Conservation (phyloP, 2,888 invertebrate genomes). For the Galeruca laticollis region DNA sequence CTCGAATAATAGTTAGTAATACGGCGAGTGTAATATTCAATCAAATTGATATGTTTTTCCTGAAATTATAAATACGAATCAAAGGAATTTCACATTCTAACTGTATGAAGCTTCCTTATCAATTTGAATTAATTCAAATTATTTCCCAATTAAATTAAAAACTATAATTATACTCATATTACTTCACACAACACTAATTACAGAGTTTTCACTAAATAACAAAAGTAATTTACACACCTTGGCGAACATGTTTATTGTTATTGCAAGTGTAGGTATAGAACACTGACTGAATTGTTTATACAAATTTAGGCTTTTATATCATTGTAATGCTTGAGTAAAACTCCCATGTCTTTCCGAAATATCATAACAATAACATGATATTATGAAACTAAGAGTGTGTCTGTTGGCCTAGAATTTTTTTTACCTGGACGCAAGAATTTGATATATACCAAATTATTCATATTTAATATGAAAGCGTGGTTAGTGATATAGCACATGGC, state of each 20-base stretch:
- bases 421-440: conserved; percentile 32
- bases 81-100: too few relatives aligned
- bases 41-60: too few relatives aligned
- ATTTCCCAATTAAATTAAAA: too few relatives aligned
- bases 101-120: too few relatives aligned
- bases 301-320: conserved; percentile 45
- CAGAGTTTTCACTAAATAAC: not conserved
- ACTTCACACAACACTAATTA: conserved; percentile 6
- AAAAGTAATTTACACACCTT: conserved; percentile 39
- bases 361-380: conserved; percentile 40
- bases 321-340: conserved; percentile 42
- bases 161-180: too few relatives aligned
- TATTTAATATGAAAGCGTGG: conserved; percentile 17
- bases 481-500: conserved; percentile 19
- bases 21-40: too few relatives aligned
- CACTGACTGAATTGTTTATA: conserved; percentile 39
- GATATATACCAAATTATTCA: conserved; percentile 16
- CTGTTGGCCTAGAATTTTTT: conserved; percentile 38
- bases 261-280: conserved; percentile 28
- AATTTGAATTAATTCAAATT: too few relatives aligned
- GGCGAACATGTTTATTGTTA: conserved; percentile 37
- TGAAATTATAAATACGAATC: too few relatives aligned
- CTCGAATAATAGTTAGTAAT: too few relatives aligned
- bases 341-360: conserved; percentile 37
- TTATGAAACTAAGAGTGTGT: conserved; percentile 42